phyloP scores from a whole-genome alignment of 2,797 vertebrate genomes.

The Otolemur crassicaudatus region DNA sequence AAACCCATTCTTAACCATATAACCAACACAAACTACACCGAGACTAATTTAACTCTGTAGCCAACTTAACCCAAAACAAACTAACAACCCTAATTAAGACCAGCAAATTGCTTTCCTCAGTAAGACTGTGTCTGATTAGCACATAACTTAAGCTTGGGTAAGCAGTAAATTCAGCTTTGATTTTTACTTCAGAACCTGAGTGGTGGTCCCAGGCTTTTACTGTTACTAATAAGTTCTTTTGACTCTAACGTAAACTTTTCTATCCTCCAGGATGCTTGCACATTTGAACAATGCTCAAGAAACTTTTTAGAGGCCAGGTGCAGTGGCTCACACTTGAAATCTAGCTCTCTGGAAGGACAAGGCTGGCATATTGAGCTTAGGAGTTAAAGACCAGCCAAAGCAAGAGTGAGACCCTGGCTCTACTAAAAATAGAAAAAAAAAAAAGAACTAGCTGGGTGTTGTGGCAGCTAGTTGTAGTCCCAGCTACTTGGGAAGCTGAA shows the following conservation, averaged over 20 bases:
- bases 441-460: too few relatives aligned
- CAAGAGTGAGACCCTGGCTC: too few relatives aligned
- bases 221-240: slow-evolving; percentile 12
- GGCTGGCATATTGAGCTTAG: too few relatives aligned
- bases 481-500: too few relatives aligned
- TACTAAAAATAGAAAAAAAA: too few relatives aligned
- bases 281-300: slow-evolving; percentile 4
- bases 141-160: not conserved
- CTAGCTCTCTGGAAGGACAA: too few relatives aligned
- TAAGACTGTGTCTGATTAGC: not conserved
- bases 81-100: not conserved
- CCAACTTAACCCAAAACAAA: not conserved
- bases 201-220: not conserved
- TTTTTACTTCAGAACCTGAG: slow-evolving; percentile 21
- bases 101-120: slow-evolving; percentile 4
- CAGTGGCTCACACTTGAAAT: too few relatives aligned
- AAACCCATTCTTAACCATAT: not conserved
- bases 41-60: not conserved
- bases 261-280: not conserved
- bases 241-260: not conserved
- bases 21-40: not conserved
- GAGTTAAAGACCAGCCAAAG: too few relatives aligned
- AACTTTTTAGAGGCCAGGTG: not conserved
- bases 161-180: not conserved
- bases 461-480: too few relatives aligned